Evolutionary conservation across 2,888 invertebrate genomes (phyloP).

Genomic region (Brenthis daphne): DNA sequence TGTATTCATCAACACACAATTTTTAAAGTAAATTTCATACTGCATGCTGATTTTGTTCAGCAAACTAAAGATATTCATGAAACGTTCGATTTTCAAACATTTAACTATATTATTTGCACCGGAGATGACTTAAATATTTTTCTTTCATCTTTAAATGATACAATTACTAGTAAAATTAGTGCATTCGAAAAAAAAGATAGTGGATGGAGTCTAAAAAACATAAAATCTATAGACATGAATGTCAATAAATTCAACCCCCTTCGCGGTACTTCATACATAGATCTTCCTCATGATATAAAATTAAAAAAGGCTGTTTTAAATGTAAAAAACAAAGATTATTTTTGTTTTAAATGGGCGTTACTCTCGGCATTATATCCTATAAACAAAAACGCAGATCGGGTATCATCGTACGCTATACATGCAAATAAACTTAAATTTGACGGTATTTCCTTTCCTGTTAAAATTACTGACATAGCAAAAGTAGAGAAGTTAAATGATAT

Average conservation of each 20-base stretch:
- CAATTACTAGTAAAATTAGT: slow-evolving; percentile 14
- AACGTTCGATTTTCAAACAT: slow-evolving; percentile 7
- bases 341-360: no score
- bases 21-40: slow-evolving; percentile 38
- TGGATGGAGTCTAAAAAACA: no score
- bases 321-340: no score
- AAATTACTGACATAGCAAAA: slow-evolving; percentile 42
- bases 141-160: slow-evolving; percentile 5
- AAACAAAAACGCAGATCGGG: no score
- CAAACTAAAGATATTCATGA: slow-evolving; percentile 7
- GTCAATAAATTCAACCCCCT: no score
- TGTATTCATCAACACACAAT: slow-evolving; percentile 24
- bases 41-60: slow-evolving; percentile 30
- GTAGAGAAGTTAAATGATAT: slow-evolving; percentile 43
- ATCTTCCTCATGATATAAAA: no score
- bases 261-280: no score
- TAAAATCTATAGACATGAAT: no score
- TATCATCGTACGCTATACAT: slow-evolving; percentile 33
- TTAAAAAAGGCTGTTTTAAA: no score
- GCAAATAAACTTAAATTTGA: slow-evolving; percentile 34
- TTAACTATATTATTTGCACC: neutral
- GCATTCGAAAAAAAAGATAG: slow-evolving; percentile 1
- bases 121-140: slow-evolving; percentile 12
- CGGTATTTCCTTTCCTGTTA: slow-evolving; percentile 39
- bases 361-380: no score